Percentiles rank a stretch among this genome's conserved stretches.
phyloP scores from a whole-genome alignment of 2,888 invertebrate genomes.

The Pristionchus maxplancki region DNA sequence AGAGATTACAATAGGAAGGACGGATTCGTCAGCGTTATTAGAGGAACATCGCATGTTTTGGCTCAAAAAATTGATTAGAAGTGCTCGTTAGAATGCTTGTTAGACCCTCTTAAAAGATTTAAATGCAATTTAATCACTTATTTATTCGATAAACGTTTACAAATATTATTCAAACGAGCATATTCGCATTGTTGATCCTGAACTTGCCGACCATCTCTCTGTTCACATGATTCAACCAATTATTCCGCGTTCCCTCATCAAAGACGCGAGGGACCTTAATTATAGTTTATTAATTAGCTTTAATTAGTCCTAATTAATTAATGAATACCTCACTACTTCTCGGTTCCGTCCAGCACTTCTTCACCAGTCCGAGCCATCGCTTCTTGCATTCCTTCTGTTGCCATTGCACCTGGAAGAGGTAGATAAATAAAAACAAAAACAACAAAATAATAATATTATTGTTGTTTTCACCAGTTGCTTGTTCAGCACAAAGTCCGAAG shows the following conservation, averaged over 20 bases:
- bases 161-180: not conserved
- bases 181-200: not conserved
- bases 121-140: too few species aligned
- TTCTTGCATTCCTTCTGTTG: conserved; percentile 44
- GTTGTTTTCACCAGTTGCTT: not conserved
- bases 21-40: not conserved
- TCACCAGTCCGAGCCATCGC: not conserved
- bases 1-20: not conserved
- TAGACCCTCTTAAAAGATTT: too few species aligned
- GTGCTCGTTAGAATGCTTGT: too few species aligned
- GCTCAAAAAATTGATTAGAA: too few species aligned
- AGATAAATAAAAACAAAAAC: too few species aligned
- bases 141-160: too few species aligned
- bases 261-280: not conserved
- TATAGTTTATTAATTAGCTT: not conserved
- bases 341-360: conserved; percentile 31
- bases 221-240: conserved; percentile 51
- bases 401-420: not conserved
- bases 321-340: conserved; percentile 32
- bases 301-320: too few species aligned
- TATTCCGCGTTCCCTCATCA: conserved; percentile 39
- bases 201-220: too few species aligned
- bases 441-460: too few species aligned
- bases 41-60: not conserved
- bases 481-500: not conserved